Evolutionary conservation across 2,113 vertebrate genomes (phyloP), one percentile per base, ranked within the genome.

Genomic region (Aegithalos caudatus): DNA sequence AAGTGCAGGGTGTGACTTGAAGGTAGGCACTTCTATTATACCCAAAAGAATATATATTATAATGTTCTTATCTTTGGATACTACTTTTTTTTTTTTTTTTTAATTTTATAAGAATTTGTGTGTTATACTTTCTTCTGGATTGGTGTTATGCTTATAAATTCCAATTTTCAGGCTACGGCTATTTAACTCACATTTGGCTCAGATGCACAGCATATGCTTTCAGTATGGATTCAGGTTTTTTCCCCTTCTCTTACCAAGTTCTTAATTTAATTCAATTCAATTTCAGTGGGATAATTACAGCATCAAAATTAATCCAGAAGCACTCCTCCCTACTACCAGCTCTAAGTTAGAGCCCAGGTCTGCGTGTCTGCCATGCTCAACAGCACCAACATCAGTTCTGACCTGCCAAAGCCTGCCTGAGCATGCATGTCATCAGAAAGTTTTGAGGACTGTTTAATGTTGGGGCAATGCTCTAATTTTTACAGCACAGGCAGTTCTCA

Each of bases 321-420:
- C 53, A 62, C 51, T 38, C 84, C 64, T 83, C 20, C 27, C 51
- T 11, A 6, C 22, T 76, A 73, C 18, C 37, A 81, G 27, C 20
- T 58, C 21, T 47, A 74, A 74, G 17, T 33, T 28, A 74, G 50
- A 86, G 33, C 17, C 35, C 28, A 24, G 3, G 8, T 56, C 85
- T 88, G 73, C 6, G 0, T 1, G 5, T 85, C 19, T 71, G 35
- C 42, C n/a, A 12, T 6, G 25, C 42, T 0, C 0, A 66, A 47
- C 38, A 71, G 38, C 56, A 78, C 19, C 0, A 0, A 45, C 0
- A 0, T 45, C 56, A 54, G 31, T 35, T 70, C 42, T 50, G 21
- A 53, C 28, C 42, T 56, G 24, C 28, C 0, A 0, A 81, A 31
- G 53, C 65, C 60, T 42, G 12, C 38, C 47, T 45, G n/a, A 67